Base-by-base conservation (phyloP, 2,888 invertebrate species). In the Chrysopilus asiliformis region DNA sequence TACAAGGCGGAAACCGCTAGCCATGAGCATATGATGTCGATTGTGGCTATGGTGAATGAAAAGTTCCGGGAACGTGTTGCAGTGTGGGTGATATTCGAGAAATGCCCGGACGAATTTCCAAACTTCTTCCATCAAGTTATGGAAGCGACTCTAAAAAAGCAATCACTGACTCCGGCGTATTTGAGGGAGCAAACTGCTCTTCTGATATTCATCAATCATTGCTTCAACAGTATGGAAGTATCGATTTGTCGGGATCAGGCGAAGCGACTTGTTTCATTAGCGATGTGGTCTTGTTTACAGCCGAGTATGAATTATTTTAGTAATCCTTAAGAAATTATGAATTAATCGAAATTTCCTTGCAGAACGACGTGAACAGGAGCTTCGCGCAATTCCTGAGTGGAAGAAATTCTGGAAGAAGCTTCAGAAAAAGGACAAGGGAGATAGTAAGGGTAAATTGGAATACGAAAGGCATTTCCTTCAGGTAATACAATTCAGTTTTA, bases 21-120 rank as follows among this genome's bases (percentile, higher is more conserved):
- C 2, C 75, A 80, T 50, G 78, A 83, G n/a, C 94, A 95, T 59
- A 75, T 94, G 53, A 77, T 98, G 77, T 94, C 95, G 0, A 90
- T 98, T 45, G 85, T 93, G n/a, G 81, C 89, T 1, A 91, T 98
- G 87, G 79, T 97, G 30, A 99, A 98, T 67, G 97, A 98, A 59
- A 99, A 99, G 60, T 93, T 94, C 55, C 70, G 97, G 2, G 98
- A 99, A 64, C 69, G 97, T 35, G 93, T 97, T 7, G 87, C 86
- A 42, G 90, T 94, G 4, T 99, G 97, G 97, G 79, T 85, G 67
- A 82, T 84, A 48, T 91, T 95, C 52, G 75, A 83, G 42, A 77
- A 78, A 46, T 68, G 74, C 36, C 76, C 82, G 0, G 74, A 77
- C 3, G 74, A 85, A 43, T 90, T 90, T 57, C 70, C 79, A 0